Evolutionary conservation across 2,888 invertebrate species (phyloP).

Genomic region (Drosophila atripex): DNA sequence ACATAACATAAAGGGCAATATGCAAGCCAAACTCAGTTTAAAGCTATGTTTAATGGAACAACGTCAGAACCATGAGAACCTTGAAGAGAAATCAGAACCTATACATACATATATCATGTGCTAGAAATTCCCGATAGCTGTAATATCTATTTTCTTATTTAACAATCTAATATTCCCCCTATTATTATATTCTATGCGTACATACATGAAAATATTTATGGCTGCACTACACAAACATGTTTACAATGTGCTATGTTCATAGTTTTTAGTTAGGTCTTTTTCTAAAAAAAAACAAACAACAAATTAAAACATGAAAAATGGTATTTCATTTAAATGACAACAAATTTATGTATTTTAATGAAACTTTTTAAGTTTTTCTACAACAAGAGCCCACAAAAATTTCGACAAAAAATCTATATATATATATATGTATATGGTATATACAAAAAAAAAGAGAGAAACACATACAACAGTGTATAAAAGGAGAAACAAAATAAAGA

Average conservation of each 20-base stretch:
- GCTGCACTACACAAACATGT: slow-evolving; percentile 71
- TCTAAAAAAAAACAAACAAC: slow-evolving; percentile 46
- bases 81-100: not conserved
- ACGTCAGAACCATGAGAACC: slow-evolving; percentile 21
- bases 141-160: slow-evolving; percentile 47
- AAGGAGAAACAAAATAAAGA: slow-evolving; percentile 45
- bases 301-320: slow-evolving; percentile 9
- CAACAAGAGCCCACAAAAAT: slow-evolving; percentile 62
- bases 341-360: slow-evolving; percentile 43
- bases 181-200: slow-evolving; percentile 27
- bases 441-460: slow-evolving; percentile 50
- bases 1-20: slow-evolving; percentile 59
- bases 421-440: slow-evolving; percentile 47
- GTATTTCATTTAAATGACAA: slow-evolving; percentile 60
- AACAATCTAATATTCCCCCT: slow-evolving; percentile 41
- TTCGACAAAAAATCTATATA: slow-evolving; percentile 41
- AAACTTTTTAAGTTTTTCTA: slow-evolving; percentile 72
- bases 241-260: slow-evolving; percentile 74
- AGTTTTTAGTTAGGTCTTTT: slow-evolving; percentile 76
- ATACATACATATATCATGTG: slow-evolving; percentile 36
- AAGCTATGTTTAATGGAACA: slow-evolving; percentile 31
- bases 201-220: slow-evolving; percentile 57
- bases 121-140: slow-evolving; percentile 50
- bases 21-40: slow-evolving; percentile 79
- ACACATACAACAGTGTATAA: slow-evolving; percentile 68